Percentiles rank a stretch among this genome's conserved stretches.
phyloP scores from a whole-genome alignment of 2,797 vertebrate genomes.

The Micromesistius poutassou region DNA sequence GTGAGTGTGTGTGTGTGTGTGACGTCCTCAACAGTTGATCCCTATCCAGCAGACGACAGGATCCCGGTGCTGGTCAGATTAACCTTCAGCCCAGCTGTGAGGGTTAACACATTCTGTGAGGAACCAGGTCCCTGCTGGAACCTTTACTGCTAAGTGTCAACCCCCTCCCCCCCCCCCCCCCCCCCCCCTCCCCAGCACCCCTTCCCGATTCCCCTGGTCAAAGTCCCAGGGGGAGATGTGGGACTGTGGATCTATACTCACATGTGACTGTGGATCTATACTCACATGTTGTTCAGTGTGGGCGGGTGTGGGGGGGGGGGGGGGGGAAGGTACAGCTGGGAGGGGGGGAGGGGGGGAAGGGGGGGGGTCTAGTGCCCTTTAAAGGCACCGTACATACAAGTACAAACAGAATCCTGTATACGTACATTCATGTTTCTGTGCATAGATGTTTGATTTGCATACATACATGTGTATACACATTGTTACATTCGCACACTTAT shows the following conservation, averaged over 20 bases:
- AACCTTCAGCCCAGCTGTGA: constrained; percentile 37
- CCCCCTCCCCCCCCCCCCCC: background rate
- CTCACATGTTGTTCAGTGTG: too few species aligned
- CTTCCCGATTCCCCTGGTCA: too few species aligned
- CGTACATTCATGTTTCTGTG: background rate
- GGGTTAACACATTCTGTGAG: constrained; percentile 20
- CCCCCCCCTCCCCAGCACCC: too few species aligned
- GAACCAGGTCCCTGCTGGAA: constrained; percentile 1
- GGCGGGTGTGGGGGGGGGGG: too few species aligned
- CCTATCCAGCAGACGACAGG: too few species aligned
- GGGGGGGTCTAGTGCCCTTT: too few species aligned
- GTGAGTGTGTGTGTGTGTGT: background rate
- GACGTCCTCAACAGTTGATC: too few species aligned
- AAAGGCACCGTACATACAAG: background rate
- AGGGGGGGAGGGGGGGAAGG: too few species aligned
- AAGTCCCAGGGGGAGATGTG: too few species aligned
- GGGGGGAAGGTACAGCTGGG: too few species aligned
- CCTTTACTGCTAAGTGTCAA: constrained; percentile 27
- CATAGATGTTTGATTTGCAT: background rate
- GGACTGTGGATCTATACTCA: too few species aligned
- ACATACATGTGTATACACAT: constrained; percentile 5
- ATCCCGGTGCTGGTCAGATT: constrained; percentile 19
- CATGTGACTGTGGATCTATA: too few species aligned
- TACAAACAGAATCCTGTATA: constrained; percentile 13
- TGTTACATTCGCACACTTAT: background rate